Percentiles rank a stretch among this genome's conserved stretches.
Conservation (phyloP, 2,113 vertebrate genomes). For the Rafetus swinhoei region DNA sequence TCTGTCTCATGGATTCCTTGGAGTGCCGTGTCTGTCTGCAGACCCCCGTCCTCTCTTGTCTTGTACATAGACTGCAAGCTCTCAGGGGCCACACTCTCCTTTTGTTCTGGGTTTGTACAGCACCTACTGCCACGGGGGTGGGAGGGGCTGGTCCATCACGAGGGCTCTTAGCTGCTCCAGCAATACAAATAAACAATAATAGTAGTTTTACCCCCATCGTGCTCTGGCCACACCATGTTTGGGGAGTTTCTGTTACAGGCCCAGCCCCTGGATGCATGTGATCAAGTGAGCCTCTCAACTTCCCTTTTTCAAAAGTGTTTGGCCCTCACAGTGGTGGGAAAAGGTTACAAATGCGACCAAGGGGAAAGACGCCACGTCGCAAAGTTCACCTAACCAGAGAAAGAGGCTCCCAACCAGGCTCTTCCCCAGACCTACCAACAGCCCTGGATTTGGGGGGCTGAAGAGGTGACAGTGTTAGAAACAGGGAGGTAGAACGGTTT, state of each 20-base stretch:
- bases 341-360: background rate
- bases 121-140: background rate
- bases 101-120: background rate
- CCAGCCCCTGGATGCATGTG: background rate
- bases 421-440: background rate
- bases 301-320: background rate
- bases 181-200: background rate
- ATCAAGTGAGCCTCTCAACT: background rate
- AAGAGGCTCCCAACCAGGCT: background rate
- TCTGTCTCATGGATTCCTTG: background rate
- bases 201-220: background rate
- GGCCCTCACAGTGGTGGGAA: background rate
- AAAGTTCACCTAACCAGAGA: background rate
- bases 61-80: background rate
- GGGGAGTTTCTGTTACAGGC: background rate
- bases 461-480: background rate
- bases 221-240: background rate
- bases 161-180: background rate
- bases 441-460: background rate
- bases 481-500: background rate
- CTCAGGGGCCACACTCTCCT: background rate
- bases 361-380: background rate
- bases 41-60: background rate
- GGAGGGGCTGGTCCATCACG: background rate
- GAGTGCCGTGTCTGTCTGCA: background rate